Conservation (phyloP, 1,140 invertebrate genomes). For the Bombus waltoni region DNA sequence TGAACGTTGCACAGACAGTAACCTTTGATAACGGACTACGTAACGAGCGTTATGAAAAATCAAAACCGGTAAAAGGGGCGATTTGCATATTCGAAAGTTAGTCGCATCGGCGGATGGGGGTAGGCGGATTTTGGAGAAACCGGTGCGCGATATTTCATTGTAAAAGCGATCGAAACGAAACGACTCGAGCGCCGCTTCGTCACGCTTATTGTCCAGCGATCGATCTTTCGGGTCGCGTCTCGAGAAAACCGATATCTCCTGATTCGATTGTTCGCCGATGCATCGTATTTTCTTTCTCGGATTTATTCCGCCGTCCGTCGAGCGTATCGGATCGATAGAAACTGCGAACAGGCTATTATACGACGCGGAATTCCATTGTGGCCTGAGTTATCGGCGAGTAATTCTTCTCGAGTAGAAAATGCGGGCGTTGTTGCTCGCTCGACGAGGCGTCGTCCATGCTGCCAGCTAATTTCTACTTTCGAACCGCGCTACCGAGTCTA, state of each 20-base stretch:
- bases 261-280: conserved; percentile 44
- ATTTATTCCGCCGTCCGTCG: conserved; percentile 50
- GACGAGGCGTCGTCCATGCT: conserved; percentile 3
- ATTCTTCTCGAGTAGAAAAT: conserved; percentile 36
- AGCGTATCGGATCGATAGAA: conserved; percentile 61
- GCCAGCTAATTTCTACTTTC: not conserved
- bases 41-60: conserved; percentile 34
- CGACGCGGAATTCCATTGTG: conserved; percentile 42
- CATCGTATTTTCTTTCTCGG: conserved; percentile 36
- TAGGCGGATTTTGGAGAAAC: conserved; percentile 16
- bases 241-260: conserved; percentile 41
- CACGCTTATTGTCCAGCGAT: conserved; percentile 36
- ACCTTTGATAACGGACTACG: conserved; percentile 21
- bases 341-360: conserved; percentile 37
- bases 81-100: conserved; percentile 49
- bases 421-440: conserved; percentile 39
- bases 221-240: conserved; percentile 20
- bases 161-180: not conserved
- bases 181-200: not conserved
- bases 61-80: conserved; percentile 30
- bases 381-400: conserved; percentile 12
- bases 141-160: not conserved
- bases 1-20: not conserved
- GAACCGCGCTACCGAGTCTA: not conserved
- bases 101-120: too few species aligned